Evolutionary conservation across 2,113 vertebrate species (phyloP), one percentile per base, ranked within the genome.

Genomic region (Engraulis encrasicolus): DNA sequence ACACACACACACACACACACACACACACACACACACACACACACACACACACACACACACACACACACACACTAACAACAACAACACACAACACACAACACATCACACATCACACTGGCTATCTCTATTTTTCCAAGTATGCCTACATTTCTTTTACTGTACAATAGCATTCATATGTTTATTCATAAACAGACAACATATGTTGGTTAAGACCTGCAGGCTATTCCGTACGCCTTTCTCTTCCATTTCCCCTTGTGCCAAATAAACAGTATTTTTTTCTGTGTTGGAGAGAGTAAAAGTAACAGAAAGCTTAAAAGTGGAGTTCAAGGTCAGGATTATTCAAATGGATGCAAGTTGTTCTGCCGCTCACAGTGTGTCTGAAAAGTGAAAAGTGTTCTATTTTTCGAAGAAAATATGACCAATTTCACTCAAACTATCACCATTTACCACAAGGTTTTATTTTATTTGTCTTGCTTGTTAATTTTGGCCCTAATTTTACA

Each of bases 91-190:
- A 4, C 14, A 37, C 23, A 54, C n/a, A 37, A 58, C 50, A 50
- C 23, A 49, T n/a, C 40, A 45, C 40, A 83, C 78, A 80, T n/a
- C n/a, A n/a, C n/a, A n/a, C n/a, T n/a, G n/a, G n/a, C 58, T 34
- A 17, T 74, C 18, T 74, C 66, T 74, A 45, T 31, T 27, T 34
- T 74, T 14, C n/a, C n/a, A n/a, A n/a, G n/a, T n/a, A n/a, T n/a
- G n/a, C n/a, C n/a, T n/a, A n/a, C n/a, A n/a, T 74, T 74, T 27
- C 66, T 36, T 74, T 74, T 74, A 20, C 34, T 74, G 4, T 34
- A 34, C 66, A 74, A 61, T 23, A 31, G 31, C 66, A 74, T 74
- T 74, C 15, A 15, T 11, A 74, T 74, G 11, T 74, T 74, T 74
- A 74, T 74, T 74, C 66, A 74, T 74, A 17, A 34, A 74, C 27